Conservation (phyloP, 2,797 vertebrate species). For the Otolemur crassicaudatus region DNA sequence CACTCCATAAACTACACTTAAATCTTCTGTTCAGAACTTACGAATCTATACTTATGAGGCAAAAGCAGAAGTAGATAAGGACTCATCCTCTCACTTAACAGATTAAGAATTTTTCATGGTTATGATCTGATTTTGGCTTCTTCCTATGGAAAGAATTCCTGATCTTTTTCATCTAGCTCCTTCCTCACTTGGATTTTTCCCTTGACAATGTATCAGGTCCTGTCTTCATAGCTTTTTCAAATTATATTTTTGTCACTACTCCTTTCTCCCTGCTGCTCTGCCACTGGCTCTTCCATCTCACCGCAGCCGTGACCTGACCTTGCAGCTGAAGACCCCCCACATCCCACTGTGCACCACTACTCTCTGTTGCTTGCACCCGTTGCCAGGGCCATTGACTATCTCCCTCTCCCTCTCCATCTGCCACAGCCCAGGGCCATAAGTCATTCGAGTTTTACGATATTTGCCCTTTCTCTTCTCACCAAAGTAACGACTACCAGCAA, state of each 20-base stretch:
- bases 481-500: neutral
- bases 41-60: neutral
- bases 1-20: neutral
- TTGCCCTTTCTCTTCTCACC: neutral
- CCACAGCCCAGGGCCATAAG: neutral
- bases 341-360: too few species aligned
- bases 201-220: neutral
- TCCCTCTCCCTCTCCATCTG: neutral
- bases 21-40: neutral
- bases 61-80: neutral
- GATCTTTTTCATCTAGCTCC: neutral
- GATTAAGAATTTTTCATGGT: neutral
- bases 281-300: neutral
- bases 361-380: rapidly evolving
- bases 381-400: neutral
- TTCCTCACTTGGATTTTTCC: neutral
- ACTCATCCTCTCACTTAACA: neutral
- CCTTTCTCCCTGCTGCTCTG: neutral
- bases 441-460: neutral
- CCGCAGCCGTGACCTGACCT: neutral
- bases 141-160: neutral
- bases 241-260: neutral
- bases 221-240: rapidly evolving
- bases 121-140: neutral
- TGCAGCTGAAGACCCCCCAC: neutral